These are phyloP conservation scores for Podarcis siculus DNA, from an alignment of 2,797 vertebrate genomes.

Conservation along the genomic window DNA sequence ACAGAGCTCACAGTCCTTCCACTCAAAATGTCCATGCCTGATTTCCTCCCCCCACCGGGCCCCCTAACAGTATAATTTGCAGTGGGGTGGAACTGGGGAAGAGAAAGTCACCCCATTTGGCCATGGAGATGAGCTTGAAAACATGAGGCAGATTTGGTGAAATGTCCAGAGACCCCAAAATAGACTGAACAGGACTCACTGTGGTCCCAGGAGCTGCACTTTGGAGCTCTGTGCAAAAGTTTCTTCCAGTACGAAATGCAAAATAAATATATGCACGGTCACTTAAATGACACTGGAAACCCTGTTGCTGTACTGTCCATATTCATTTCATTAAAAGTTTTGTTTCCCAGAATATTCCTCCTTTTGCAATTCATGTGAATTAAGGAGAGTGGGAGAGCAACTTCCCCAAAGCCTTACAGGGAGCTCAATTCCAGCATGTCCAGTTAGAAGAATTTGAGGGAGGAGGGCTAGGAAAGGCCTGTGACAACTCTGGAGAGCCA, in stretches of 20 bases:
- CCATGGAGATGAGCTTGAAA: not conserved
- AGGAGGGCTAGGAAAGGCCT: not conserved
- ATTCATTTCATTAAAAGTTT: not conserved
- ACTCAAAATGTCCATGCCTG: not conserved
- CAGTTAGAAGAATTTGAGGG: not conserved
- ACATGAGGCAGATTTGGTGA: not conserved
- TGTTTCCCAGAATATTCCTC: no score
- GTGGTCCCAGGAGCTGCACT: not conserved
- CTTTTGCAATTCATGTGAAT: no score
- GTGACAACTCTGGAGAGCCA: not conserved
- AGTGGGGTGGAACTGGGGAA: not conserved
- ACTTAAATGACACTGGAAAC: not conserved
- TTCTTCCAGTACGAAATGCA: not conserved
- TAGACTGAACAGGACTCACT: not conserved
- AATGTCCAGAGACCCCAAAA: not conserved
- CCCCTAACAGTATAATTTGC: not conserved
- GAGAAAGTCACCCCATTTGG: not conserved
- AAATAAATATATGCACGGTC: not conserved
- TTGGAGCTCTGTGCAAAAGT: not conserved
- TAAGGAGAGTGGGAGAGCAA: not conserved
- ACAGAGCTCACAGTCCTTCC: no score
- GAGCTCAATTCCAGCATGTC: not conserved
- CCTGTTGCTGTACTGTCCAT: not conserved
- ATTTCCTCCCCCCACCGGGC: not conserved
- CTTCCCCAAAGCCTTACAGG: not conserved